Evolutionary conservation across 2,113 vertebrate genomes (phyloP), one percentile per base, ranked within the genome.

Genomic region (Clarias macrocephalus): DNA sequence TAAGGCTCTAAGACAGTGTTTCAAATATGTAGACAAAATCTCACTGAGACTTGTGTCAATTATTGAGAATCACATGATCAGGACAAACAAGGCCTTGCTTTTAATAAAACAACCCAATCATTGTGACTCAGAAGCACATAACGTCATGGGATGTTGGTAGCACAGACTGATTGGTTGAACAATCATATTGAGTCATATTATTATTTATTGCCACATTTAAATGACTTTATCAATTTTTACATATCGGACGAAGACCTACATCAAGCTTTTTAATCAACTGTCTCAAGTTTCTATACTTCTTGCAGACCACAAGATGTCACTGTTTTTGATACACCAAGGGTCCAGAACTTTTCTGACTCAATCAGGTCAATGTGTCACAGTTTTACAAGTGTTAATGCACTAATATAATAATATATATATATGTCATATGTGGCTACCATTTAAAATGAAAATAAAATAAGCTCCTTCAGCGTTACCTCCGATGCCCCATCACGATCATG

Each of bases 401-500:
- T 4, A 30, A 76, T 11, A 48, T 42, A 9, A 10, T 52, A 75
- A 75, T 13, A 75, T n/a, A n/a, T n/a, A n/a, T 12, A 75, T 42
- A 76, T 23, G 42, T 25, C 10, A 48, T 3, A 33, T 37, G 7
- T 19, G 28, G 4, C 12, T 72, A 33, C 7, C 28, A 33, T 15
- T 23, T 23, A 21, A 6, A 6, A 59, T 12, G 6, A 23, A 33
- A 5, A 8, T 0, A 23, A 23, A 48, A 52, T n/a, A 75, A 87
- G 80, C 23, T 93, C 86, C 90, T 92, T 81, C 19, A 62, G 30
- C 1, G 79, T 91, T 90, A 97, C 97, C 97, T 95, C n/a, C 97
- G 95, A 85, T 99, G 98, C 8, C 98, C 98, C 96, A 99, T 99
- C 86, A 99, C 97, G 0, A 99, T 99, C 98, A 99, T 99, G 1